Percentiles rank a stretch among this genome's conserved stretches.
These are phyloP conservation scores for Drosophila equinoxialis DNA, from an alignment of 1,140 invertebrate genomes.

Conservation along the genomic window DNA sequence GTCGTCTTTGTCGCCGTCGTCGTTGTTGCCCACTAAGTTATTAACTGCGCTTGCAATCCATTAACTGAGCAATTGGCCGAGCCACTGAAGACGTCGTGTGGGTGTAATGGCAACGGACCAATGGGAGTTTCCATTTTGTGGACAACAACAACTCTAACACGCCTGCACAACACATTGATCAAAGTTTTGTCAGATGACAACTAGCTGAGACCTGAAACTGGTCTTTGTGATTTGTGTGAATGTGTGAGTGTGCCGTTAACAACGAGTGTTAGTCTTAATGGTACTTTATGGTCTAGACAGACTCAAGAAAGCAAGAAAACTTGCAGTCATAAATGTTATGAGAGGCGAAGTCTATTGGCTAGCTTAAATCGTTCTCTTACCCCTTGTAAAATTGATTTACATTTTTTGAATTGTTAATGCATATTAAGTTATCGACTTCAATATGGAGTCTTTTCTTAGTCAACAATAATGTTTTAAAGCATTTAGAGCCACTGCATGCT, in stretches of 20 bases:
- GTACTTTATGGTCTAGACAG: slow-evolving; percentile 8
- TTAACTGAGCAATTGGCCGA: slow-evolving; percentile 63
- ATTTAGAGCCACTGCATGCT: too few relatives aligned
- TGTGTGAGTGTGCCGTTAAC: slow-evolving; percentile 11
- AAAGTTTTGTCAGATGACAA: slow-evolving; percentile 48
- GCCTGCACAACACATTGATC: slow-evolving; percentile 45
- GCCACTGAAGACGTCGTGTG: slow-evolving; percentile 36
- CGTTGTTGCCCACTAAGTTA: slow-evolving; percentile 55
- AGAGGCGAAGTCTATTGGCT: background rate
- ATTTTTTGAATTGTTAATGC: background rate
- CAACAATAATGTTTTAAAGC: too few relatives aligned
- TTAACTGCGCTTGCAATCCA: slow-evolving; percentile 75
- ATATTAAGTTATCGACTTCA: background rate
- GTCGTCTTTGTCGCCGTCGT: slow-evolving; percentile 50
- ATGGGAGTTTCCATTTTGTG: slow-evolving; percentile 31
- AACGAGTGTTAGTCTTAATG: slow-evolving; percentile 10
- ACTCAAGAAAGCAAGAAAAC: background rate
- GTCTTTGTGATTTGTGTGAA: slow-evolving; percentile 11
- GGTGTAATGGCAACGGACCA: slow-evolving; percentile 65
- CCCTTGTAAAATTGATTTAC: background rate
- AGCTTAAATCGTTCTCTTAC: background rate
- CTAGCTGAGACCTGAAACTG: slow-evolving; percentile 19
- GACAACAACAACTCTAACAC: slow-evolving; percentile 17
- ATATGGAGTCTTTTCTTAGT: background rate
- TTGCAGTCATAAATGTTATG: background rate